A percentile compares a stretch with the other conserved stretches of the same genome.
Evolutionary conservation across 53 echinoderm and acorn worm genomes (phyloP).

Genomic region (Patiria pectinifera): DNA sequence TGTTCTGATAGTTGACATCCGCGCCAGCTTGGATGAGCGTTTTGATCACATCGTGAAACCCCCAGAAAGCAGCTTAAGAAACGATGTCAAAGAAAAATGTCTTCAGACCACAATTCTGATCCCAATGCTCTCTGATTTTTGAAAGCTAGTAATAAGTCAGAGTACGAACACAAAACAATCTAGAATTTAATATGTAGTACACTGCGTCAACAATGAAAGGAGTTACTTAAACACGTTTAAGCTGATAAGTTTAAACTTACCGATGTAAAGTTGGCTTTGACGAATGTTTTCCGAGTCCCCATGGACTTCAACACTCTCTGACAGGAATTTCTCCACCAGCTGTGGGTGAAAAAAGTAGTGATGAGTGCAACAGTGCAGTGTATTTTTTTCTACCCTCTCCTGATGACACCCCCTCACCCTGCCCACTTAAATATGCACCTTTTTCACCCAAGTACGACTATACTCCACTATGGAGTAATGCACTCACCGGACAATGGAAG

Average conservation of each 20-base stretch:
- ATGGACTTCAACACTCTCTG: slow-evolving; percentile 94
- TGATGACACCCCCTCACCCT: no score
- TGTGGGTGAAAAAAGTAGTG: slow-evolving; percentile 21
- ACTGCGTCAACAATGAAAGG: neutral
- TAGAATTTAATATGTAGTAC: no score
- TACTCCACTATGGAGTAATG: no score
- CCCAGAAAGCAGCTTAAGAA: slow-evolving; percentile 94
- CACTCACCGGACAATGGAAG: no score
- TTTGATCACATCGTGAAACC: slow-evolving; percentile 97
- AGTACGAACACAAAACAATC: neutral
- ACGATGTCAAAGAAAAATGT: neutral
- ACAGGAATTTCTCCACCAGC: slow-evolving; percentile 95
- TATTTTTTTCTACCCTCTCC: neutral
- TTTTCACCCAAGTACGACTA: no score
- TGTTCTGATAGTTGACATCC: slow-evolving; percentile 87
- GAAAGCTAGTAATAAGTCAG: neutral
- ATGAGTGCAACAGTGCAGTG: neutral
- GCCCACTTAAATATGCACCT: no score
- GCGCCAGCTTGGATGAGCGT: slow-evolving; percentile 73
- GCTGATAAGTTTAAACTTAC: slow-evolving; percentile 61
- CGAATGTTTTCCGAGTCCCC: slow-evolving; percentile 76
- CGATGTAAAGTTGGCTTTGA: slow-evolving; percentile 96
- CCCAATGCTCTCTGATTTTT: neutral
- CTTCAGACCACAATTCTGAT: neutral
- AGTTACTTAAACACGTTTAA: neutral